Conservation (phyloP, 2,888 invertebrate genomes). For the Girardia tigrina region DNA sequence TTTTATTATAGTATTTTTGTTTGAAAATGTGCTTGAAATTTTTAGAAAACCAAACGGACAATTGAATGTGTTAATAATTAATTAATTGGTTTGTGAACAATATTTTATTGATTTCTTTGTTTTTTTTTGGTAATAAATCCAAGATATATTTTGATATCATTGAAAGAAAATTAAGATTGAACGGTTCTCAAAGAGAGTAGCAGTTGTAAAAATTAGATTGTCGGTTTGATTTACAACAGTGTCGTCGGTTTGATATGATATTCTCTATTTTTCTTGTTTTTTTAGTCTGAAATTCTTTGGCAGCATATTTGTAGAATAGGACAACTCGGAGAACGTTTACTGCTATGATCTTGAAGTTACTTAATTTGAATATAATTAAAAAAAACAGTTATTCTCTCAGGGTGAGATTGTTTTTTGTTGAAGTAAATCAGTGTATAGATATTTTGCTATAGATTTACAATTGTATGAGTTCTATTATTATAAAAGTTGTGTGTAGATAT, state of each 20-base stretch:
- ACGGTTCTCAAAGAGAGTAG: no score
- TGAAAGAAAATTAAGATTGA: no score
- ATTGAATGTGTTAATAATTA: not conserved
- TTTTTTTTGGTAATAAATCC: not conserved
- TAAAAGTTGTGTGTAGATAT: no score
- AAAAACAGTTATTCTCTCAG: slow-evolving; percentile 23
- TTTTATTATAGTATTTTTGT: not conserved
- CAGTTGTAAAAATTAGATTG: no score
- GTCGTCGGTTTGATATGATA: not conserved
- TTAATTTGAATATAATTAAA: not conserved
- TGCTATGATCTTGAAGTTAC: slow-evolving; percentile 20
- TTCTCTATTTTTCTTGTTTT: not conserved
- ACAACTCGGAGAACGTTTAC: not conserved
- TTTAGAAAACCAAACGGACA: not conserved
- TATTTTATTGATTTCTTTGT: slow-evolving; percentile 16
- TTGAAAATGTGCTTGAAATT: not conserved
- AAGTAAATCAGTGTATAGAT: slow-evolving; percentile 19
- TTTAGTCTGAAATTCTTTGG: not conserved
- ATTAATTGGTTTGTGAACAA: not conserved
- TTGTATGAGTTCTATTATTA: not conserved
- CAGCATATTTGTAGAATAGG: not conserved
- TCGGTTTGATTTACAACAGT: no score
- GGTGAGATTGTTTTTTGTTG: slow-evolving; percentile 17
- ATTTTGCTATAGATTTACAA: slow-evolving; percentile 18
- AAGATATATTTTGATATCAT: not conserved